phyloP scores from a whole-genome alignment of 2,888 invertebrate genomes.

The Osmoderma eremita region DNA sequence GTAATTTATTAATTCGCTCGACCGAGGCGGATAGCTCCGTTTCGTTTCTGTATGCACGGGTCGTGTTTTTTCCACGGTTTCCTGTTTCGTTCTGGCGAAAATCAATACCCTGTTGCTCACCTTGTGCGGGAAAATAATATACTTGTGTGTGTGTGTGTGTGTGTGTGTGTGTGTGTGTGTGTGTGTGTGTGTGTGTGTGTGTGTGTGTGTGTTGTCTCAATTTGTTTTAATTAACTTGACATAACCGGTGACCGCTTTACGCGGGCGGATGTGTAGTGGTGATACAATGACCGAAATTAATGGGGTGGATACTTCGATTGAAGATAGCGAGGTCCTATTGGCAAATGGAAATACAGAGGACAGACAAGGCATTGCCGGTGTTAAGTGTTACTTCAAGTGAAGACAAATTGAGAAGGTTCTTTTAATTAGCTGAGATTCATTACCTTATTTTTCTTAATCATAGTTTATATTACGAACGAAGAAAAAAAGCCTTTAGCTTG shows the following conservation, averaged over 20 bases:
- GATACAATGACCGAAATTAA: slow-evolving; percentile 13
- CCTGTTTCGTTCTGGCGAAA: slow-evolving; percentile 6
- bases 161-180: slow-evolving; percentile 14
- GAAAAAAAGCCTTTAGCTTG: too few species aligned
- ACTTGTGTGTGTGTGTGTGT: slow-evolving; percentile 13
- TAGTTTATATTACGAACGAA: too few species aligned
- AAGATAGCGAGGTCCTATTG: too few species aligned
- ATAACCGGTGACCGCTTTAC: slow-evolving; percentile 8
- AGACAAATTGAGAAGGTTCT: too few species aligned
- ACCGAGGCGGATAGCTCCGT: background rate
- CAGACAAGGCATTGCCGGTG: too few species aligned
- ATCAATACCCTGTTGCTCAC: slow-evolving; percentile 29
- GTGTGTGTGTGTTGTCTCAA: slow-evolving; percentile 16
- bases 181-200: slow-evolving; percentile 16
- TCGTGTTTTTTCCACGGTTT: slow-evolving; percentile 7
- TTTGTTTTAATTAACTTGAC: slow-evolving; percentile 27
- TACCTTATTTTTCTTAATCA: too few species aligned
- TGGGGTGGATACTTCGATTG: background rate
- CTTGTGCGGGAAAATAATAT: slow-evolving; percentile 5
- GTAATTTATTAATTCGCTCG: slow-evolving; percentile 20
- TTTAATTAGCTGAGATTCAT: too few species aligned
- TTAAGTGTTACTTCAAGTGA: too few species aligned
- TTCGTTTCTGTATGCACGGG: background rate
- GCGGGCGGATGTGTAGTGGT: background rate
- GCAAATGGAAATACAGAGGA: too few species aligned